phyloP scores from a whole-genome alignment of 2,113 vertebrate species.

The Oreotragus oreotragus region DNA sequence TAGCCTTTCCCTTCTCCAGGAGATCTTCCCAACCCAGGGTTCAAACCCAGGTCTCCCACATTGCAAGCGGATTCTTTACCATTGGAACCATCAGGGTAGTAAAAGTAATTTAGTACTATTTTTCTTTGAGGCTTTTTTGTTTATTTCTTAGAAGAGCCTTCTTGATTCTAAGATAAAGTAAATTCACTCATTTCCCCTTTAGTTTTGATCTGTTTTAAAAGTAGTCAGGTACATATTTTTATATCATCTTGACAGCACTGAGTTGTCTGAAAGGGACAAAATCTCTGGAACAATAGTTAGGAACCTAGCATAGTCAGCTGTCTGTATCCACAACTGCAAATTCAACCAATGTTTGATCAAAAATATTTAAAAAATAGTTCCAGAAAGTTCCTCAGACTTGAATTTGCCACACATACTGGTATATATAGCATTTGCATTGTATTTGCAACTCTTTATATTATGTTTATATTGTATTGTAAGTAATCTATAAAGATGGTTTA shows the following conservation, averaged over 20 bases:
- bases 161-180: background rate
- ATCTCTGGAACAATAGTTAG: background rate
- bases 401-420: background rate
- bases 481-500: background rate
- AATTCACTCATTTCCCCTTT: background rate
- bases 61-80: background rate
- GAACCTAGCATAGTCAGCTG: background rate
- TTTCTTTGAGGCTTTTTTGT: background rate
- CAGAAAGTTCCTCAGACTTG: background rate
- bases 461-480: background rate
- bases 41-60: background rate
- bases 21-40: background rate
- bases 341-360: background rate
- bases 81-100: background rate
- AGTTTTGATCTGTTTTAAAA: constrained; percentile 2
- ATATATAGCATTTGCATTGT: background rate
- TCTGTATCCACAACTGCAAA: background rate
- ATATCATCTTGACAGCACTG: background rate
- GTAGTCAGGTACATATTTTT: background rate
- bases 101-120: background rate
- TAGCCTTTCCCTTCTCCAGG: background rate
- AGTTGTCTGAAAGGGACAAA: background rate
- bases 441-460: background rate
- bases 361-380: background rate
- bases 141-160: background rate